These are phyloP conservation scores for Girardia tigrina DNA, from an alignment of 2,888 invertebrate species.

Conservation along the genomic window DNA sequence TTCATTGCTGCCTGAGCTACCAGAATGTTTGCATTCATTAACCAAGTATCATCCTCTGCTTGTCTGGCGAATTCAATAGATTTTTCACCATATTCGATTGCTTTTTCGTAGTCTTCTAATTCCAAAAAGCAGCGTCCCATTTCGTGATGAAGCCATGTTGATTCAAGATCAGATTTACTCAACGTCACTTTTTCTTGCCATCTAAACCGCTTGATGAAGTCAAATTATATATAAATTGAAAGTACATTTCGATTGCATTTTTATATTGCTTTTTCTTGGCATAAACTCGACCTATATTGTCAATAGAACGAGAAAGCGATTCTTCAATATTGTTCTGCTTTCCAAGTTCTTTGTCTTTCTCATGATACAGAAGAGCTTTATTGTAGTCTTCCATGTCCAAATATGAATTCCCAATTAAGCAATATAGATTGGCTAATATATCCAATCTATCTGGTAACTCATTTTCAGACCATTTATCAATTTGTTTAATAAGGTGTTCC, in stretches of 20 bases:
- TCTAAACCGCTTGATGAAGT: conserved; percentile 38
- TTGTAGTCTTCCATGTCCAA: conserved; percentile 43
- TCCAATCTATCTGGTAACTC: conserved; percentile 43
- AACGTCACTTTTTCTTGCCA: conserved; percentile 49
- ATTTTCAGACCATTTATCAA: conserved; percentile 42
- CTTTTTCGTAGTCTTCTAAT: conserved; percentile 40
- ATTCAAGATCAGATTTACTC: conserved; percentile 48
- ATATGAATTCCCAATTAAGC: conserved; percentile 46
- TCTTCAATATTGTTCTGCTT: conserved; percentile 42
- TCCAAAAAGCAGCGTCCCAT: conserved; percentile 52
- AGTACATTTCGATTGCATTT: conserved; percentile 48
- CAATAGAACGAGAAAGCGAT: conserved; percentile 47
- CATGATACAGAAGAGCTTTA: conserved; percentile 42
- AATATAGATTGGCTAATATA: conserved; percentile 44
- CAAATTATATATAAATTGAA: neutral
- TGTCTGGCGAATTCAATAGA: conserved; percentile 34
- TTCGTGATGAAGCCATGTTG: conserved; percentile 52
- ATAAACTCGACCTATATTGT: conserved; percentile 48
- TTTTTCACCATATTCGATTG: conserved; percentile 35
- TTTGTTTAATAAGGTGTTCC: conserved; percentile 43
- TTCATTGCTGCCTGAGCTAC: conserved; percentile 36
- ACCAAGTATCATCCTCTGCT: conserved; percentile 38
- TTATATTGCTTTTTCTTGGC: conserved; percentile 47
- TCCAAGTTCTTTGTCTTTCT: conserved; percentile 43
- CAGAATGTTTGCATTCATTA: conserved; percentile 38